Evolutionary conservation across 2,888 invertebrate species (phyloP).

Genomic region (Plagodis dolabraria): DNA sequence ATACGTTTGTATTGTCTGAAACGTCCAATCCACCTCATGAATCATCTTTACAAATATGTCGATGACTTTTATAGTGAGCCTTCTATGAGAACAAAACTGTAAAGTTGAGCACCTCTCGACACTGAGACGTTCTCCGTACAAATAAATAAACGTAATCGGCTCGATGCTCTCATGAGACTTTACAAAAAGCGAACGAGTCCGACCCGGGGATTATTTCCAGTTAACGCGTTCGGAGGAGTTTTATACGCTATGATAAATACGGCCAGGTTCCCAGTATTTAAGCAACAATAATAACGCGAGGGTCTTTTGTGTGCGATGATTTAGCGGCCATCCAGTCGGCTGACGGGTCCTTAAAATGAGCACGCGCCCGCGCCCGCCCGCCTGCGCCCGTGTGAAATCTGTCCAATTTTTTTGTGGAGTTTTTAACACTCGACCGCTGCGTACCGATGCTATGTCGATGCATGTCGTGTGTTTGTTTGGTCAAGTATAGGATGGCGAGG

Average conservation of each 20-base stretch:
- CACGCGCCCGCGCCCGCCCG: conserved; percentile 38
- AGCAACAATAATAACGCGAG: conserved; percentile 53
- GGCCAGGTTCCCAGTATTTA: conserved; percentile 51
- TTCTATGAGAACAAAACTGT: conserved; percentile 12
- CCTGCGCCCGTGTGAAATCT: conserved; percentile 13
- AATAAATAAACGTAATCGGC: conserved; percentile 31
- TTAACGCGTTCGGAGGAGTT: conserved; percentile 36
- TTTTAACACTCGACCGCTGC: conserved; percentile 5
- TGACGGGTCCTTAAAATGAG: conserved; percentile 34
- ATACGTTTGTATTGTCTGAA: background rate
- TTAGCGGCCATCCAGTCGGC: conserved; percentile 44
- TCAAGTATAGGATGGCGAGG: too few species aligned
- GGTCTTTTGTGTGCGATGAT: conserved; percentile 50
- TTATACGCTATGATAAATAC: conserved; percentile 40
- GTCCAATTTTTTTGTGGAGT: conserved; percentile 17
- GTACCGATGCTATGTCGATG: conserved; percentile 1
- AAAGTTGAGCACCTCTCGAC: conserved; percentile 15
- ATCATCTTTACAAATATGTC: conserved; percentile 25
- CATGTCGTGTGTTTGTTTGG: background rate
- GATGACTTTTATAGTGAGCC: conserved; percentile 26
- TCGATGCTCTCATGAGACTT: conserved; percentile 25
- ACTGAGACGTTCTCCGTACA: conserved; percentile 8
- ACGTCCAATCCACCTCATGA: conserved; percentile 7
- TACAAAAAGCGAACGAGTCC: conserved; percentile 29
- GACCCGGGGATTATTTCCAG: conserved; percentile 33